Evolutionary conservation across 2,797 vertebrate species (phyloP), one percentile per base, ranked within the genome.

Genomic region (Glyptemys insculpta): DNA sequence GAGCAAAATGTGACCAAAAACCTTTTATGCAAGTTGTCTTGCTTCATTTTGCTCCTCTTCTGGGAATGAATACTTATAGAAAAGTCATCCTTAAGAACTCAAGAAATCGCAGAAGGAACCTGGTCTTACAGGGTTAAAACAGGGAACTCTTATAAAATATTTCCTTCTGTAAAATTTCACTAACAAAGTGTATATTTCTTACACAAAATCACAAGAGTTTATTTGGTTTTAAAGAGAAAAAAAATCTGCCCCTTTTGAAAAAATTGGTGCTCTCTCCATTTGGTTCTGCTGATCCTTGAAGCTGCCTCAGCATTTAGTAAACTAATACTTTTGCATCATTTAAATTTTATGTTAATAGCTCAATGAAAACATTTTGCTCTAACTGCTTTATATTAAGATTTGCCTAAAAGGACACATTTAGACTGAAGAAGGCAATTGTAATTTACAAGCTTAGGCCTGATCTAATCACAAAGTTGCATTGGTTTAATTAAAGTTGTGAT

Each of bases 261-360:
- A 89, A 91, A 89, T 12, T 0, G 0, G 47, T 78, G 52, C 37
- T 91, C 74, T 87, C 82, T 90, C 31, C 15, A 11, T 53, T 89
- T 90, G 88, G 57, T 93, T 97, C 92, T 96, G 91, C 89, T 95
- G 91, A 94, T 90, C 62, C 76, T 89, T 31, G 31, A 92, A 97
- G 79, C 76, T 92, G 87, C 57, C 62, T 94, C 96, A 91, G 90
- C 91, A 94, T 92, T 95, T 68, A 89, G 83, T 91, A 95, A 96
- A 57, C 49, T 79, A 89, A 88, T 86, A 86, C 10, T 94, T 94
- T 25, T 44, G 80, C 53, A 94, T 90, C 2, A 76, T 82, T 92
- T 96, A 44, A n/a, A 81, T 92, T 87, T 96, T 89, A 93, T 93
- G 74, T 59, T 87, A 92, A 90, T 83, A 56, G 90, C 29, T 80